phyloP scores from a whole-genome alignment of 1,140 invertebrate genomes.

The Ctenoplectra terminalis region DNA sequence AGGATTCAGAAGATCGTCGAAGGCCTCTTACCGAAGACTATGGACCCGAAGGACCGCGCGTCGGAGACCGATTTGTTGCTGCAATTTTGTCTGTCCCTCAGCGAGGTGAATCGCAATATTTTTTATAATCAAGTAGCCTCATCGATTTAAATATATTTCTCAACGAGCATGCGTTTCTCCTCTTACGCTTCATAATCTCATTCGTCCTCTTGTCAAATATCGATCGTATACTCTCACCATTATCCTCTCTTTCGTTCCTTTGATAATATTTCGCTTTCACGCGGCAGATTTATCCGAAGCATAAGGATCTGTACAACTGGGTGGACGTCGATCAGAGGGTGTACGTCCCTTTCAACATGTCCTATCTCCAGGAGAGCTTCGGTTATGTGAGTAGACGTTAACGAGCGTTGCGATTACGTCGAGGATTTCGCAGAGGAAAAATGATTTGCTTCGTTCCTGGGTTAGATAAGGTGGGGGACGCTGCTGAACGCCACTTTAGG shows the following conservation, averaged over 20 bases:
- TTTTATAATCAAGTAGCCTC: too few species aligned
- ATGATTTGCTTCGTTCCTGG: constrained; percentile 63
- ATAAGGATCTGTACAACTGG: constrained; percentile 80
- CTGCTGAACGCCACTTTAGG: constrained; percentile 73
- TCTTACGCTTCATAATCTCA: too few species aligned
- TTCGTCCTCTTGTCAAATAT: too few species aligned
- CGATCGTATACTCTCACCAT: neutral
- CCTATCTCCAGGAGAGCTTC: constrained; percentile 77
- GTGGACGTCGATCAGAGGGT: constrained; percentile 77
- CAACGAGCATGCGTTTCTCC: too few species aligned
- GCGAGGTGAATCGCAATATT: constrained; percentile 72
- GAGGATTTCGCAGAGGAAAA: neutral
- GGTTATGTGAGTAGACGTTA: constrained; percentile 76
- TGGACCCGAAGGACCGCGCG: constrained; percentile 74
- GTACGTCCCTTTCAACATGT: constrained; percentile 78
- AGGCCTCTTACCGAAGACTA: constrained; percentile 79
- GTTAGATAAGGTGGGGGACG: constrained; percentile 79
- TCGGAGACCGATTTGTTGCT: constrained; percentile 80
- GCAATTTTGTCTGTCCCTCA: constrained; percentile 80
- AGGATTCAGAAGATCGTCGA: constrained; percentile 79
- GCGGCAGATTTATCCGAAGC: constrained; percentile 77
- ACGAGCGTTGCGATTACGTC: neutral
- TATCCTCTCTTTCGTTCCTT: neutral
- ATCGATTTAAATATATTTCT: neutral
- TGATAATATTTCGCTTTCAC: neutral